phyloP scores from a whole-genome alignment of 2,113 vertebrate species.

The Misgurnus mizolepis region DNA sequence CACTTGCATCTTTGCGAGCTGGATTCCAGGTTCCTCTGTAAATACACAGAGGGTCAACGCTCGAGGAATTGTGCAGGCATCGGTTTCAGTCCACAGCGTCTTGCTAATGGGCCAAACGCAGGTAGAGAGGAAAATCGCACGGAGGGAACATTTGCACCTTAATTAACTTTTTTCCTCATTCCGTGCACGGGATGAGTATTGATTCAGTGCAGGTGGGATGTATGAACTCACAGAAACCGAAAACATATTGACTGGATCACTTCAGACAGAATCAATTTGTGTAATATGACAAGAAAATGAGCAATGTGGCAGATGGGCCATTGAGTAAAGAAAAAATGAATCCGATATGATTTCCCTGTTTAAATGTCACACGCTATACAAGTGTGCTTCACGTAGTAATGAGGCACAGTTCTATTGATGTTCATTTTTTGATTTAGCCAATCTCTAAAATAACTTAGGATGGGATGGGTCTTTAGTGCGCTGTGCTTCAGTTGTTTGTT shows the following conservation, averaged over 20 bases:
- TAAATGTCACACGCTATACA: slow-evolving; percentile 22
- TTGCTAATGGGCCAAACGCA: slow-evolving; percentile 18
- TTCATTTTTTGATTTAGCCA: no score
- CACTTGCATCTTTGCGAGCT: not conserved
- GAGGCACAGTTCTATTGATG: not conserved
- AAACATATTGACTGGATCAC: slow-evolving; percentile 30
- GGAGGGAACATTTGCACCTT: slow-evolving; percentile 26
- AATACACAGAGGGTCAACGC: not conserved
- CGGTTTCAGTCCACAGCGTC: slow-evolving; percentile 1
- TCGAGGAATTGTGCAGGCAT: slow-evolving; percentile 3
- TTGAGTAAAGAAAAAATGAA: slow-evolving; percentile 2
- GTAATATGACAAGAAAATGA: slow-evolving; percentile 41
- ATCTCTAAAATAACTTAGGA: not conserved
- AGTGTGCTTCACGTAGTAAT: not conserved
- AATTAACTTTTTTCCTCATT: slow-evolving; percentile 29
- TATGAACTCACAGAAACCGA: slow-evolving; percentile 34
- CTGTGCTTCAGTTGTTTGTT: no score
- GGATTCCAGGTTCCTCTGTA: not conserved
- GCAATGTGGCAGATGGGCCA: slow-evolving; percentile 2
- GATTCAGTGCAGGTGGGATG: slow-evolving; percentile 40
- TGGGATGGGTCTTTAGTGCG: no score
- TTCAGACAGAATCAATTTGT: slow-evolving; percentile 38
- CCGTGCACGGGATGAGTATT: slow-evolving; percentile 28
- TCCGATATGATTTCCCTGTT: not conserved
- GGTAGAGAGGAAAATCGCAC: slow-evolving; percentile 4